These are phyloP conservation scores for Cliona cf. orientalis DNA, from an alignment of 37 sponge, comb jelly and placozoan genomes.

Conservation along the genomic window DNA sequence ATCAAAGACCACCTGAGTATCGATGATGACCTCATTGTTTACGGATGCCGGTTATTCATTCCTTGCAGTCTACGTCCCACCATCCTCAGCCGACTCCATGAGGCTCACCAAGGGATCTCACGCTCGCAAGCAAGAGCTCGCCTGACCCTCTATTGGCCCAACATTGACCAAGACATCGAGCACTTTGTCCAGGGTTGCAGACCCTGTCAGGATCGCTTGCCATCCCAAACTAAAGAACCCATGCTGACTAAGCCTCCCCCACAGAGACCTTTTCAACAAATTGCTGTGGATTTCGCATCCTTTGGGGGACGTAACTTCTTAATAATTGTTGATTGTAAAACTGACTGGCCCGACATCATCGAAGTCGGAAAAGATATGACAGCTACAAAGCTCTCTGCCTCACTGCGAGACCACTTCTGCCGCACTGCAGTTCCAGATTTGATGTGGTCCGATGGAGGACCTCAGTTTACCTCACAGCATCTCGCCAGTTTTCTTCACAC, in stretches of 20 bases:
- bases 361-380: conserved; percentile 19
- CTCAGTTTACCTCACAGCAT: neutral
- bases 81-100: neutral
- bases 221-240: conserved; percentile 8
- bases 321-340: conserved; percentile 31
- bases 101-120: conserved; percentile 12
- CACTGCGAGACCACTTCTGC: conserved; percentile 18
- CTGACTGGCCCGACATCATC: conserved; percentile 48
- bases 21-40: no score
- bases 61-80: neutral
- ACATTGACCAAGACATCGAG: conserved; percentile 7
- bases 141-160: conserved; percentile 19
- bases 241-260: conserved; percentile 11
- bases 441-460: conserved; percentile 23
- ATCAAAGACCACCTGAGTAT: neutral
- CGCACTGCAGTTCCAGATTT: conserved; percentile 30
- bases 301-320: conserved; percentile 22
- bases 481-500: neutral
- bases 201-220: neutral
- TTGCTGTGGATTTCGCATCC: conserved; percentile 32
- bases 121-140: conserved; percentile 7
- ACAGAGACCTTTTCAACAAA: conserved; percentile 17
- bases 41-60: conserved; percentile 4
- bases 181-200: neutral
- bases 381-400: neutral